phyloP scores from a whole-genome alignment of 1,140 invertebrate species.

The Camponotus pennsylvanicus region DNA sequence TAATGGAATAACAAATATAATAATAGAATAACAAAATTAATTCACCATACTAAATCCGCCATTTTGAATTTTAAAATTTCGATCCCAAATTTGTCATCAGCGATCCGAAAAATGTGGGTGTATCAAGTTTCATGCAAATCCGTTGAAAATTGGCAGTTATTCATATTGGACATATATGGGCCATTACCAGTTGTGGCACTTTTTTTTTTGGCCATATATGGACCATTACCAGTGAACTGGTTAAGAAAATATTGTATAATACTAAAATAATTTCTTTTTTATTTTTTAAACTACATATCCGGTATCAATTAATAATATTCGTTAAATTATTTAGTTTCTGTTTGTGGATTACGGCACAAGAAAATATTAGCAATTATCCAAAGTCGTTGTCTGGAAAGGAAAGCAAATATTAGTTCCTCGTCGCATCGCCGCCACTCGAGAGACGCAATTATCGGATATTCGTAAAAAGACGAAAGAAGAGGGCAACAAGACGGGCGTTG shows the following conservation, averaged over 20 bases:
- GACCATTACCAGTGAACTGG: too few relatives aligned
- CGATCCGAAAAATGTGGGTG: too few relatives aligned
- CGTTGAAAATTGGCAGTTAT: too few relatives aligned
- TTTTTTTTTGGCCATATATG: too few relatives aligned
- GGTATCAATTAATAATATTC: background rate
- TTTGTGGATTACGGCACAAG: constrained; percentile 29
- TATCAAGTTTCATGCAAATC: too few relatives aligned
- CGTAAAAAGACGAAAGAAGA: constrained; percentile 66
- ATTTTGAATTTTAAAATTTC: too few relatives aligned
- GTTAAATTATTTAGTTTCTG: background rate
- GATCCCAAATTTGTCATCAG: too few relatives aligned
- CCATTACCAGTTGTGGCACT: too few relatives aligned
- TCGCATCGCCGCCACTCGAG: constrained; percentile 67
- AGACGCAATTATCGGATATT: constrained; percentile 75
- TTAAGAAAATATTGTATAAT: background rate
- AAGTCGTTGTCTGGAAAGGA: constrained; percentile 58
- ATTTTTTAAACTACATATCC: background rate
- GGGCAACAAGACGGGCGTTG: constrained; percentile 57
- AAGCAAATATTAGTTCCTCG: constrained; percentile 27
- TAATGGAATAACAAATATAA: too few relatives aligned
- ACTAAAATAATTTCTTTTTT: background rate
- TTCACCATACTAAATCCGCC: too few relatives aligned
- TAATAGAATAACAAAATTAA: too few relatives aligned
- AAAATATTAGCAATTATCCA: constrained; percentile 42
- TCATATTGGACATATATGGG: too few relatives aligned